phyloP scores from a whole-genome alignment of 2,888 invertebrate species.

The Megalurothrips usitatus region DNA sequence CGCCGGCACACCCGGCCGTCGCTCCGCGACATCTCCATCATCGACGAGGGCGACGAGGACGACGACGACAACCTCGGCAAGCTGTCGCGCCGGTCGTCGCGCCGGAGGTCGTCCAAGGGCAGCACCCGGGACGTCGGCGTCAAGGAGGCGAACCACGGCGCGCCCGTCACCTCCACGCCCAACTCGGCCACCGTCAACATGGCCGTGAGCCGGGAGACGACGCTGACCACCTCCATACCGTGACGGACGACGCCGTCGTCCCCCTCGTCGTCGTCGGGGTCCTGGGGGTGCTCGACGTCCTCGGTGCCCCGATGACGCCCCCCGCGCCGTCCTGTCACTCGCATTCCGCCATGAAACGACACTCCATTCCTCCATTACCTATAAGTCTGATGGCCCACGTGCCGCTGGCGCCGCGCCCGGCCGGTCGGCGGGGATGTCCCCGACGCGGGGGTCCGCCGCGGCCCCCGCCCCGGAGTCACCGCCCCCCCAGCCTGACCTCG shows the following conservation, averaged over 20 bases:
- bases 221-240: background rate
- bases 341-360: no score
- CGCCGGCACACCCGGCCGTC: constrained; percentile 75
- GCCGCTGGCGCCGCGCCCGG: no score
- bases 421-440: no score
- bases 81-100: constrained; percentile 14
- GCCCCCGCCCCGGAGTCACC: no score
- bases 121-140: background rate
- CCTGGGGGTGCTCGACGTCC: no score
- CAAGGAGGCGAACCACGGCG: background rate
- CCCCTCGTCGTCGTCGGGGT: background rate
- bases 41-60: constrained; percentile 73
- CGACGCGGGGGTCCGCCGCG: no score
- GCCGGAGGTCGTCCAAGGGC: background rate
- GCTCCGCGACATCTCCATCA: constrained; percentile 80
- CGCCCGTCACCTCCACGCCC: background rate
- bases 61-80: constrained; percentile 45
- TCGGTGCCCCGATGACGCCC: no score
- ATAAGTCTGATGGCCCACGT: no score
- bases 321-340: no score
- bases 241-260: background rate
- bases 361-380: no score
- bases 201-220: background rate
- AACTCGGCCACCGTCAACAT: no score
- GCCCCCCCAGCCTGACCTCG: no score